These are phyloP conservation scores for Poeciliopsis occidentalis DNA, from an alignment of 2,113 vertebrate genomes.

Conservation along the genomic window DNA sequence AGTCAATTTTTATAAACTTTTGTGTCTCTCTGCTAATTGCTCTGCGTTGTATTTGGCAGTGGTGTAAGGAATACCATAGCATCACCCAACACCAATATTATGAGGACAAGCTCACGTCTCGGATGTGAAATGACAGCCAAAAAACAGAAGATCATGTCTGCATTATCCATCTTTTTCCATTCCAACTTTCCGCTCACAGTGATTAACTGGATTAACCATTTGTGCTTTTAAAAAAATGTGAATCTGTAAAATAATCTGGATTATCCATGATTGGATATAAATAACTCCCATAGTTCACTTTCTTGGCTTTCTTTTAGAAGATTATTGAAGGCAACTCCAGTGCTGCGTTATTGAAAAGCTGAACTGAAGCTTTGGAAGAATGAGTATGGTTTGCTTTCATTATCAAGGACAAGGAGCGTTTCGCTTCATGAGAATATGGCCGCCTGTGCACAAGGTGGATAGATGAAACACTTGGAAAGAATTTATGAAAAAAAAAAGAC, in stretches of 20 bases:
- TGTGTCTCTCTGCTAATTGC: slow-evolving; percentile 63
- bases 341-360: slow-evolving; percentile 17
- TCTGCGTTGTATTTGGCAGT: slow-evolving; percentile 63
- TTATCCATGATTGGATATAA: slow-evolving; percentile 17
- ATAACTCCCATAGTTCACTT: slow-evolving; percentile 18
- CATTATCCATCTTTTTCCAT: slow-evolving; percentile 4
- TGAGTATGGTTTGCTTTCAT: slow-evolving; percentile 37
- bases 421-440: slow-evolving; percentile 18
- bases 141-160: slow-evolving; percentile 28
- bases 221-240: slow-evolving; percentile 28
- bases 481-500: slow-evolving; percentile 2
- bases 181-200: slow-evolving; percentile 23
- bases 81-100: slow-evolving; percentile 76
- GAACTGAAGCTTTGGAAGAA: slow-evolving; percentile 20
- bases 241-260: slow-evolving; percentile 31
- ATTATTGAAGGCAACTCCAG: background rate
- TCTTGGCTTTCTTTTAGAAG: slow-evolving; percentile 31
- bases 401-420: slow-evolving; percentile 24
- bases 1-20: slow-evolving; percentile 35
- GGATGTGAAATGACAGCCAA: slow-evolving; percentile 53
- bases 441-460: slow-evolving; percentile 39
- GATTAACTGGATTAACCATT: slow-evolving; percentile 17
- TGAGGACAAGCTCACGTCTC: slow-evolving; percentile 67
- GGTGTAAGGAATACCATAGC: slow-evolving; percentile 41
- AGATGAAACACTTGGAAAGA: slow-evolving; percentile 44